These are phyloP conservation scores for Gryon sp. DNA, from an alignment of 1,140 invertebrate genomes.

Conservation along the genomic window DNA sequence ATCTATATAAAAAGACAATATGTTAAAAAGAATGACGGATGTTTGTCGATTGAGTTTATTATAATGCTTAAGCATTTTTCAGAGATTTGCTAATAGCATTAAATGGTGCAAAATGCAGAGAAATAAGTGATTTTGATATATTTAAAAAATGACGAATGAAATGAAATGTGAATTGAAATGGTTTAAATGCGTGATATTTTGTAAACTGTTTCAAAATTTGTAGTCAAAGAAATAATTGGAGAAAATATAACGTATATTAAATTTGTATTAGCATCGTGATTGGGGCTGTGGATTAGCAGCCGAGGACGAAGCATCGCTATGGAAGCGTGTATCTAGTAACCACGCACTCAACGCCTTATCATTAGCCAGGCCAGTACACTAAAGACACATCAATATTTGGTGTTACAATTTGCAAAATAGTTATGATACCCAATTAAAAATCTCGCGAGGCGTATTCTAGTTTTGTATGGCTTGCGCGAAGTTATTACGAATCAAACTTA, in stretches of 20 bases:
- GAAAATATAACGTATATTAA: slow-evolving; percentile 43
- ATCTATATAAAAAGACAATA: too few relatives aligned
- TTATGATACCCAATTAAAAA: too few relatives aligned
- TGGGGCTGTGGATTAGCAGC: slow-evolving; percentile 92
- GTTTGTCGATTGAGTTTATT: too few relatives aligned
- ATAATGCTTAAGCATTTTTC: too few relatives aligned
- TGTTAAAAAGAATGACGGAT: too few relatives aligned
- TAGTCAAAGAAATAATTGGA: slow-evolving; percentile 4
- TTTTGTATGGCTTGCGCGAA: too few relatives aligned
- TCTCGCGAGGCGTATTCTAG: too few relatives aligned
- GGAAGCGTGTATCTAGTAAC: slow-evolving; percentile 93
- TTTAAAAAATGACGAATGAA: background rate
- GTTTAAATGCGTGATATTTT: slow-evolving; percentile 12
- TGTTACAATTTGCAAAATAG: slow-evolving; percentile 58
- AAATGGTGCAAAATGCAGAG: too few relatives aligned
- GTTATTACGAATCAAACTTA: too few relatives aligned
- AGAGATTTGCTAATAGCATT: too few relatives aligned
- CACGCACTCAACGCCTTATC: slow-evolving; percentile 93
- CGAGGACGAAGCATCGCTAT: slow-evolving; percentile 87
- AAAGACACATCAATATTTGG: slow-evolving; percentile 65
- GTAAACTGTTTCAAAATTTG: background rate
- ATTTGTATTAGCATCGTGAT: slow-evolving; percentile 86
- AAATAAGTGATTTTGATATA: slow-evolving; percentile 1
- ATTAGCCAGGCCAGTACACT: slow-evolving; percentile 88
- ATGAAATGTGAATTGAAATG: background rate